These are phyloP conservation scores for Rhodinocichla rosea DNA, from an alignment of 2,113 vertebrate species.

Conservation along the genomic window DNA sequence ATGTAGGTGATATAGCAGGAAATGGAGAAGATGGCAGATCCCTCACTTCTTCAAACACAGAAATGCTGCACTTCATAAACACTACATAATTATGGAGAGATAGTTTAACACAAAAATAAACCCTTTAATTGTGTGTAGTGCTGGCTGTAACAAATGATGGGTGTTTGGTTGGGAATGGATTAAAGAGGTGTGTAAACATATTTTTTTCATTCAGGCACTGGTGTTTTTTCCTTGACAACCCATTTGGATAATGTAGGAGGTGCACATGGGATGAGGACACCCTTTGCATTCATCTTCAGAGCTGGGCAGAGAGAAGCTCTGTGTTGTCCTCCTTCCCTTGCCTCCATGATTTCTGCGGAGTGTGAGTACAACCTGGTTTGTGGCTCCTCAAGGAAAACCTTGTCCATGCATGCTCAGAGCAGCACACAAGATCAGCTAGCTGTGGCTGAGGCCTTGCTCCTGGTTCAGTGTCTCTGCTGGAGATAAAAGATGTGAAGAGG, in stretches of 20 bases:
- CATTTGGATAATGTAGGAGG: not conserved
- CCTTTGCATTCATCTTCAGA: not conserved
- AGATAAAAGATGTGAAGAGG: not conserved
- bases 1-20: not conserved
- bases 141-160: conserved; percentile 54
- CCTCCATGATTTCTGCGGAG: not conserved
- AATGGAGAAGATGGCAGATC: not conserved
- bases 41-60: conserved; percentile 30
- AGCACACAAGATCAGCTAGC: not conserved
- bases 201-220: conserved; percentile 29
- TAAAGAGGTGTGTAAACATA: conserved; percentile 24
- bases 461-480: not conserved
- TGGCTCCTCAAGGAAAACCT: not conserved
- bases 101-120: conserved; percentile 60
- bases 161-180: conserved; percentile 32
- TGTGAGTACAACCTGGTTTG: not conserved
- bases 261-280: not conserved
- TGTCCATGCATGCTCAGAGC: not conserved
- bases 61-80: conserved; percentile 34
- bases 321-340: fast-evolving
- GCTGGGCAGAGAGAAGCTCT: not conserved
- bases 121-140: conserved; percentile 48
- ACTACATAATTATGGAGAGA: conserved; percentile 42
- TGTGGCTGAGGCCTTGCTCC: not conserved
- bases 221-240: not conserved